Evolutionary conservation across 2,888 invertebrate genomes (phyloP).

Genomic region (Drosophila pseudotalamancana): DNA sequence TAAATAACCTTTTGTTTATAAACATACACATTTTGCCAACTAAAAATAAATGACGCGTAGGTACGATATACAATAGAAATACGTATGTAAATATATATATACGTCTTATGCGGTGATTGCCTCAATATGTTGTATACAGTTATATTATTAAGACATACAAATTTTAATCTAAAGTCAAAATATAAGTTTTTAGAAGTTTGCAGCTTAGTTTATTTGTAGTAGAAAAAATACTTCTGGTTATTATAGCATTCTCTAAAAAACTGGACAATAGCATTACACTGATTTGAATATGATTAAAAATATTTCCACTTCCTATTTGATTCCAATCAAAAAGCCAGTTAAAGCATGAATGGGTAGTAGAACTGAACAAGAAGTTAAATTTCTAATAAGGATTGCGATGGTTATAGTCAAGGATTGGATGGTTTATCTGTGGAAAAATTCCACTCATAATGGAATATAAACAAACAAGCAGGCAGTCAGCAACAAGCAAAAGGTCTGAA

Average conservation of each 20-base stretch:
- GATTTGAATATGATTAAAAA: background rate
- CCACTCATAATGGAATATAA: slow-evolving; percentile 61
- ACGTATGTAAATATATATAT: background rate
- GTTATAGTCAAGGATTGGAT: slow-evolving; percentile 9
- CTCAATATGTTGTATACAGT: background rate
- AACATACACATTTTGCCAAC: slow-evolving; percentile 48
- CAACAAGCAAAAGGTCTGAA: slow-evolving; percentile 35
- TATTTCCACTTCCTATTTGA: no score
- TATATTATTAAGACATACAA: no score
- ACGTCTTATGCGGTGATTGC: background rate
- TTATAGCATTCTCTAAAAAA: no score
- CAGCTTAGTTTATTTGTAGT: no score
- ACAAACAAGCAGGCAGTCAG: slow-evolving; percentile 49
- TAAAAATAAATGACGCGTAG: slow-evolving; percentile 52
- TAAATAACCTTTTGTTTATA: slow-evolving; percentile 68
- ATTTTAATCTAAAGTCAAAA: no score
- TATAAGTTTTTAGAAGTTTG: no score
- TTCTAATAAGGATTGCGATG: slow-evolving; percentile 4
- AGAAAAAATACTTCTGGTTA: no score
- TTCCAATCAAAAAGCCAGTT: no score
- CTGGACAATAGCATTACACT: no score
- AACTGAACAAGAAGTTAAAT: background rate
- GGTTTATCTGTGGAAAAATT: slow-evolving; percentile 46
- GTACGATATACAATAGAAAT: slow-evolving; percentile 19
- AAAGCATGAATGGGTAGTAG: no score